Evolutionary conservation across 2,113 vertebrate genomes (phyloP).

Genomic region (Eupsittula cactorum): DNA sequence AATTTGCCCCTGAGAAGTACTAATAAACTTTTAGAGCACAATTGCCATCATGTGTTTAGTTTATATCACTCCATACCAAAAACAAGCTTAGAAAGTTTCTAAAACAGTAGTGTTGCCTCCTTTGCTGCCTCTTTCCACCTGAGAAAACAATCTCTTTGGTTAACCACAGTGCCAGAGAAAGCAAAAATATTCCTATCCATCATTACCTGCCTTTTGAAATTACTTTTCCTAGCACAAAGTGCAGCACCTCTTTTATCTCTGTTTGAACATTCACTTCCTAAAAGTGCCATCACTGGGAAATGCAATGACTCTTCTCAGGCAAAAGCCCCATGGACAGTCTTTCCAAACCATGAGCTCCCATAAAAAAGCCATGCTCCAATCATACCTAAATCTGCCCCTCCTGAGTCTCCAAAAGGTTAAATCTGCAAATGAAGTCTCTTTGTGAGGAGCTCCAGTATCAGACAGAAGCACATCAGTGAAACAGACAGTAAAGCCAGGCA

Average conservation of each 20-base stretch:
- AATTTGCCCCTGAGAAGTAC: neutral
- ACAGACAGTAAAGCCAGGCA: neutral
- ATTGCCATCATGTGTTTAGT: neutral
- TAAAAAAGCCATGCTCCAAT: neutral
- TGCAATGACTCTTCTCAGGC: neutral
- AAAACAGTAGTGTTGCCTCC: neutral
- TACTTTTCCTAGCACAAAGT: neutral
- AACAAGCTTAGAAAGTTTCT: neutral
- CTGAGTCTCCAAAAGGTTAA: neutral
- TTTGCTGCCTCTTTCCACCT: neutral
- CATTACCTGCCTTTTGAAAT: neutral
- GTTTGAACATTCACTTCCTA: neutral
- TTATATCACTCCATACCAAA: neutral
- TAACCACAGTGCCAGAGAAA: neutral
- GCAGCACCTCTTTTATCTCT: neutral
- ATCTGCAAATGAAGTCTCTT: neutral
- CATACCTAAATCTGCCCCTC: neutral
- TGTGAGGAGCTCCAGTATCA: neutral
- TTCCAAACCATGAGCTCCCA: neutral
- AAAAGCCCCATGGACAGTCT: neutral
- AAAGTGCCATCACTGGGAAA: neutral
- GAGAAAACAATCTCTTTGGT: neutral
- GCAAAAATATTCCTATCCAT: slow-evolving; percentile 2
- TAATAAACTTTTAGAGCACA: neutral
- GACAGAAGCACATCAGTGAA: neutral